Conservation (phyloP, 2,797 vertebrate species). For the Naso thynnoides region DNA sequence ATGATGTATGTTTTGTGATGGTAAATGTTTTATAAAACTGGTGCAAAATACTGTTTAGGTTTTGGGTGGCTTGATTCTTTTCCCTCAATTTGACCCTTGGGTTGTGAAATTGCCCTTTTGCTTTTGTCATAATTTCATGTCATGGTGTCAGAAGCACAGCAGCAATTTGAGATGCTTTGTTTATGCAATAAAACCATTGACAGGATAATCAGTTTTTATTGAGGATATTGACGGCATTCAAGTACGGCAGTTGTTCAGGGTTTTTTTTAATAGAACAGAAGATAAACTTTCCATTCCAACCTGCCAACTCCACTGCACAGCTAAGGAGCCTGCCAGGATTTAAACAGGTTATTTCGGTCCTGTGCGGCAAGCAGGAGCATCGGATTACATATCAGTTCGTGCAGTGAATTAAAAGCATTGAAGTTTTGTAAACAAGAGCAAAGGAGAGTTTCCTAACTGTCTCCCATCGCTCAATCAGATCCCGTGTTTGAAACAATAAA, state of each 20-base stretch:
- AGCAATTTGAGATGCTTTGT: conserved; percentile 7
- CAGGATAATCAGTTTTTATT: not conserved
- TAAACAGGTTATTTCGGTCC: conserved; percentile 66
- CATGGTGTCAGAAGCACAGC: not conserved
- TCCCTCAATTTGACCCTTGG: not conserved
- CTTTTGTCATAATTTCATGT: not conserved
- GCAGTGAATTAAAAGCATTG: conserved; percentile 1
- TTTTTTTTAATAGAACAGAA: conserved; percentile 8
- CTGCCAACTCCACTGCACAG: not conserved
- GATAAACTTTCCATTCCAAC: conserved; percentile 21
- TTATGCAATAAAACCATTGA: conserved; percentile 39
- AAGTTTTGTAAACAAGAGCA: not conserved
- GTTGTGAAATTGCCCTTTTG: not conserved
- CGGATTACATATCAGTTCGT: conserved; percentile 34
- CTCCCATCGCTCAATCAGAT: not conserved
- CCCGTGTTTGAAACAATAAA: not conserved
- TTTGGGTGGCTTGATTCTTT: not conserved
- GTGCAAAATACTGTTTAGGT: not conserved
- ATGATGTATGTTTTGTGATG: conserved; percentile 10
- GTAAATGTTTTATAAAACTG: conserved; percentile 28
- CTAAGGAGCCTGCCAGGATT: conserved; percentile 34
- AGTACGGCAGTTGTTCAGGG: not conserved
- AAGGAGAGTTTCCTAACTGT: not conserved
- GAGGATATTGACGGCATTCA: not conserved
- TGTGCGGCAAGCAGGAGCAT: conserved; percentile 12